Base-by-base conservation (phyloP, 2,888 invertebrate genomes). In the Yponomeuta evonymella region DNA sequence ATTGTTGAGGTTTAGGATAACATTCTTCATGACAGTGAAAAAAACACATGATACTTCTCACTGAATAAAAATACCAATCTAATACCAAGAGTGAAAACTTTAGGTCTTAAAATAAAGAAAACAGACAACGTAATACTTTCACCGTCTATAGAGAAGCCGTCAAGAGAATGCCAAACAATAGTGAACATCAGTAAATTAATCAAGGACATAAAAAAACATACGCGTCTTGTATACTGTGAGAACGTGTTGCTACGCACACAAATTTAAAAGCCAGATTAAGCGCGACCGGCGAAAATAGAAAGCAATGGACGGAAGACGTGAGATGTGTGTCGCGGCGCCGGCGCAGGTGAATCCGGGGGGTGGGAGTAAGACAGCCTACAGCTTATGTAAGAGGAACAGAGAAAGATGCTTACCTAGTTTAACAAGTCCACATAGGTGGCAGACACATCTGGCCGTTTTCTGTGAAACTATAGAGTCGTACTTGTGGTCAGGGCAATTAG, bases 231-330 rank as follows among this genome's bases (percentile, higher is more conserved):
- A 12, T 58, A 73, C 75, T 76, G 75, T 74, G 74, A 80, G 77
- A 81, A 79, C 79, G 51, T 58, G 51, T 58, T 58, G 51, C 51
- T 58, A 77, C 78, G 81, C 74, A 72, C 63, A 79, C 78, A 76
- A 78, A 48, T 36, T 30, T 33, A 33, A n/a, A 69, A 29, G 23
- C 33, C 30, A 80, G 82, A 84, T 83, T 78, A 79, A 84, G 85
- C 84, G 83, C 81, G 82, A 84, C 82, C 83, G 80, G 89, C 88
- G 83, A 90, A 90, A 91, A 90, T 91, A 92, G 91, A 92, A 92
- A 92, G 92, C 90, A 90, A 80, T 84, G 86, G 83, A 83, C 86
- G 85, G 86, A 87, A 88, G 86, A 84, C 75, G 76, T 77, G 78
- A 84, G 84, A 89, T 90, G 89, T 91, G 87, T 91, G 91, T 86